Conservation (phyloP, 2,113 vertebrate genomes). For the Microcebus jonahi region DNA sequence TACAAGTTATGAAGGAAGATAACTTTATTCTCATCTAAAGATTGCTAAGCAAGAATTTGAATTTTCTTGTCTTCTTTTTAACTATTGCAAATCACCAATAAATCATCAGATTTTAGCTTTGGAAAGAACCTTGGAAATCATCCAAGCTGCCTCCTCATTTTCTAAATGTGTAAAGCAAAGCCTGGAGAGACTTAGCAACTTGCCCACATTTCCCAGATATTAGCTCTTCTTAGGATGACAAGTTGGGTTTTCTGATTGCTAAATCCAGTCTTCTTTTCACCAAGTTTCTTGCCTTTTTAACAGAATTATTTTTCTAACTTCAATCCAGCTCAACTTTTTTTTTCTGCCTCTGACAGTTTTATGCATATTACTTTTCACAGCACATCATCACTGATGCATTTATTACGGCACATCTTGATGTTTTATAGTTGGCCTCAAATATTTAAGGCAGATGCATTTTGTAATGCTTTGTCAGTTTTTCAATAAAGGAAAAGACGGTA, state of each 20-base stretch:
- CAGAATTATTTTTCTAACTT: slow-evolving; percentile 42
- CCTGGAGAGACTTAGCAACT: neutral
- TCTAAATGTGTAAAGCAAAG: neutral
- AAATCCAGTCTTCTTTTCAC: neutral
- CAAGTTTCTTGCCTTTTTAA: neutral
- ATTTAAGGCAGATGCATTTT: slow-evolving; percentile 46
- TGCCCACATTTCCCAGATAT: neutral
- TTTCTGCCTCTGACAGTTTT: neutral
- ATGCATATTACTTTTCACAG: slow-evolving; percentile 41
- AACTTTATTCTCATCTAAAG: neutral
- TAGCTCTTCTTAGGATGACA: neutral
- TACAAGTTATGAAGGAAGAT: neutral
- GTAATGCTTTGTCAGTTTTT: slow-evolving; percentile 63
- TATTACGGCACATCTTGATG: neutral
- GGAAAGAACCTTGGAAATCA: neutral
- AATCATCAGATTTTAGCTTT: neutral
- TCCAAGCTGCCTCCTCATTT: neutral
- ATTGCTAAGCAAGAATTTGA: neutral
- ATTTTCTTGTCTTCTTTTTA: neutral
- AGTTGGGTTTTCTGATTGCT: neutral
- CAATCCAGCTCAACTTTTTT: neutral
- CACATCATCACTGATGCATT: slow-evolving; percentile 25
- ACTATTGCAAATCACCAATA: neutral
- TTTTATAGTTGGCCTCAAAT: slow-evolving; percentile 10
- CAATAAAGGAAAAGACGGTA: slow-evolving; percentile 51